Conservation (phyloP, 2,797 vertebrate species). For the Schizothorax lantsangensis region DNA sequence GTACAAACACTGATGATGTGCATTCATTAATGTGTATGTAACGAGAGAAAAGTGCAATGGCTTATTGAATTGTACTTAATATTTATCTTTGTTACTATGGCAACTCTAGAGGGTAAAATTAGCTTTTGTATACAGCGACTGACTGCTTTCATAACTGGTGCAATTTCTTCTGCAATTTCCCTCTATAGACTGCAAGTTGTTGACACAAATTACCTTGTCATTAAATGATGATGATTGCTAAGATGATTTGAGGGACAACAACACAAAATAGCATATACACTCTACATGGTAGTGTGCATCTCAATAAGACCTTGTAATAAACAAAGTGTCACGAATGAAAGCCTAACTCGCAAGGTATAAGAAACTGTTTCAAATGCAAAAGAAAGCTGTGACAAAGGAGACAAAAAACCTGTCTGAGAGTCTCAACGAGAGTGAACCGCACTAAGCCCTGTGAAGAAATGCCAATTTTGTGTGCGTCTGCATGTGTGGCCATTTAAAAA, state of each 20-base stretch:
- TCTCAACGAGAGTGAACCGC: slow-evolving; percentile 13
- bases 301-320: slow-evolving; percentile 17
- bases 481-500: neutral
- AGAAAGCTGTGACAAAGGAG: slow-evolving; percentile 15
- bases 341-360: neutral
- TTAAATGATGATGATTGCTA: slow-evolving; percentile 47
- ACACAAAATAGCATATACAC: neutral
- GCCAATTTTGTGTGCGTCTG: neutral
- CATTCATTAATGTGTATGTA: neutral
- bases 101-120: slow-evolving; percentile 49
- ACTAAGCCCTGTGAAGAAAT: slow-evolving; percentile 26
- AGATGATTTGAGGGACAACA: slow-evolving; percentile 36
- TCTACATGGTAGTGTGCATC: neutral
- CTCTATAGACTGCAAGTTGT: slow-evolving; percentile 48
- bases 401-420: slow-evolving; percentile 21
- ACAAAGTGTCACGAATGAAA: slow-evolving; percentile 23
- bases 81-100: slow-evolving; percentile 59
- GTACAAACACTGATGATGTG: neutral
- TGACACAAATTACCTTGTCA: slow-evolving; percentile 55
- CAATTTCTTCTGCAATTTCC: slow-evolving; percentile 49
- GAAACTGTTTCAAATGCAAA: slow-evolving; percentile 26
- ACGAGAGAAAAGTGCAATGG: neutral
- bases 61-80: slow-evolving; percentile 36
- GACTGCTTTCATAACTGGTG: slow-evolving; percentile 51
- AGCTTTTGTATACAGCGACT: slow-evolving; percentile 43